Evolutionary conservation across 2,113 vertebrate genomes (phyloP).

Genomic region (Tyto alba): DNA sequence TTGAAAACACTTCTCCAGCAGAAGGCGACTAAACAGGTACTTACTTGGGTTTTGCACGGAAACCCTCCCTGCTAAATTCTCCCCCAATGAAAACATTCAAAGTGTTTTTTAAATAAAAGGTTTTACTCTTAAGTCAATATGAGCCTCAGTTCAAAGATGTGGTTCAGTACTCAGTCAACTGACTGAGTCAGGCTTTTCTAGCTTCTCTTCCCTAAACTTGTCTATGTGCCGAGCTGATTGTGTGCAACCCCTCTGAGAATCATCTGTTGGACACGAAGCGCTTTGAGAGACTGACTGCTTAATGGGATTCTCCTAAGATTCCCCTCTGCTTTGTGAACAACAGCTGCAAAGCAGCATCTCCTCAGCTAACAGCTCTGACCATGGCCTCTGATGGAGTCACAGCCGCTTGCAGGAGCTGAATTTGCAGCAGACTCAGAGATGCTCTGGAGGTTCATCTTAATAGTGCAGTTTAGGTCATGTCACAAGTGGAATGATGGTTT

Average conservation of each 20-base stretch:
- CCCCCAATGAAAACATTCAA: background rate
- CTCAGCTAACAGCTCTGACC: background rate
- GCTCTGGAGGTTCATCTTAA: background rate
- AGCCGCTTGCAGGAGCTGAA: background rate
- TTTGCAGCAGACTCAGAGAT: background rate
- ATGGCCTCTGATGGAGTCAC: background rate
- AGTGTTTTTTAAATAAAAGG: background rate
- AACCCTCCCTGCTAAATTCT: background rate
- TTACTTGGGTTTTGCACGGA: background rate
- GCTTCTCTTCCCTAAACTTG: background rate
- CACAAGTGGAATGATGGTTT: background rate
- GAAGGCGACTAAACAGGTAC: background rate
- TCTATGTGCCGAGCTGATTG: background rate
- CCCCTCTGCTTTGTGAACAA: background rate
- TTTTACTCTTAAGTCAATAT: background rate
- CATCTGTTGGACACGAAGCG: background rate
- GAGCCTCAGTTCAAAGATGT: background rate
- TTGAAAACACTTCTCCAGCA: background rate
- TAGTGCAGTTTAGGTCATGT: fast-evolving
- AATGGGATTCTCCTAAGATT: background rate
- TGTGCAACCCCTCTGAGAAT: background rate
- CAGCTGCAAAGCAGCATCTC: background rate
- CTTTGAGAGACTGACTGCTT: background rate
- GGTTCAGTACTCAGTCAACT: background rate
- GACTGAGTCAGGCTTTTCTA: background rate